phyloP scores from a whole-genome alignment of 2,113 vertebrate genomes.

The Sceloporus undulatus region DNA sequence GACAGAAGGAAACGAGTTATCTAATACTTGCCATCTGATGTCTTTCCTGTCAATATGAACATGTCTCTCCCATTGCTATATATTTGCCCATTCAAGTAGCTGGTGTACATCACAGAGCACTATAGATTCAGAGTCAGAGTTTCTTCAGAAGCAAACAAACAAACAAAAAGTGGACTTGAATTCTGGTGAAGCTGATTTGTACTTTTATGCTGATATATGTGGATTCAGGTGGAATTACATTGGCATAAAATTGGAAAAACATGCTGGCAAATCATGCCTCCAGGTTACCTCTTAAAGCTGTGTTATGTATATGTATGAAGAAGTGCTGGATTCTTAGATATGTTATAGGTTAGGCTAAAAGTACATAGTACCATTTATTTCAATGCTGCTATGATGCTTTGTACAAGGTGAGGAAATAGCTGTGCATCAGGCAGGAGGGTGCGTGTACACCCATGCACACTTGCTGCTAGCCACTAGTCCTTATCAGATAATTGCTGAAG shows the following conservation, averaged over 20 bases:
- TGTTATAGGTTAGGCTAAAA: slow-evolving; percentile 19
- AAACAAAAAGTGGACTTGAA: background rate
- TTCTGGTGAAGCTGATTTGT: slow-evolving; percentile 21
- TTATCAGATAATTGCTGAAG: slow-evolving; percentile 72
- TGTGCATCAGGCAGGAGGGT: background rate
- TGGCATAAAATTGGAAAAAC: slow-evolving; percentile 23
- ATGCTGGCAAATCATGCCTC: slow-evolving; percentile 18
- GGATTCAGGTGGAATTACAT: slow-evolving; percentile 1
- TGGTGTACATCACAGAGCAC: background rate
- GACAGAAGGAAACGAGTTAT: background rate
- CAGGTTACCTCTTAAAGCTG: slow-evolving; percentile 27
- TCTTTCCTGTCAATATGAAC: background rate
- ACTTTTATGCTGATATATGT: slow-evolving; percentile 14
- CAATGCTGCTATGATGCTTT: slow-evolving; percentile 38
- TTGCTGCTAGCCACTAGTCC: slow-evolving; percentile 40
- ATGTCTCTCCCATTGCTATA: background rate
- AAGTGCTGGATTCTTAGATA: slow-evolving; percentile 14
- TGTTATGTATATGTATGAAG: slow-evolving; percentile 42
- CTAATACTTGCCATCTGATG: background rate
- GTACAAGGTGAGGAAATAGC: slow-evolving; percentile 31
- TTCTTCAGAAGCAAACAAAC: slow-evolving; percentile 13
- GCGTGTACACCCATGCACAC: slow-evolving; percentile 27
- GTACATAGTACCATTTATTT: slow-evolving; percentile 20
- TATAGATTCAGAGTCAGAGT: background rate
- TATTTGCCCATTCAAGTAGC: background rate